phyloP scores from a whole-genome alignment of 2,888 invertebrate species.

The Drosophila mayaguana region DNA sequence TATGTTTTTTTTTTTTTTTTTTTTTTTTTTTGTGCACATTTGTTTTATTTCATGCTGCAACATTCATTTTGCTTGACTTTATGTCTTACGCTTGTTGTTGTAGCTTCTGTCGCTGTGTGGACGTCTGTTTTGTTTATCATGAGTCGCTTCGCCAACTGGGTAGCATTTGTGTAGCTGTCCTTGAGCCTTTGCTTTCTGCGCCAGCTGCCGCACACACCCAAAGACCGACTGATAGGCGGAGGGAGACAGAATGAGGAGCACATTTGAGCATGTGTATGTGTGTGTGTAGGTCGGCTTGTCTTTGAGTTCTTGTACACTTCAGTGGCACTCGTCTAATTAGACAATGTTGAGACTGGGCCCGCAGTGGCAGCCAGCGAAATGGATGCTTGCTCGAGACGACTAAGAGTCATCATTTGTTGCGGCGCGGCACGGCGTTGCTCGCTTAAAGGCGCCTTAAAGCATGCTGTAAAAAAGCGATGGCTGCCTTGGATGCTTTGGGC shows the following conservation, averaged over 20 bases:
- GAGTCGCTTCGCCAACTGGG: slow-evolving; percentile 64
- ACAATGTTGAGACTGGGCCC: slow-evolving; percentile 68
- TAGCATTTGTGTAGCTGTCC: slow-evolving; percentile 58
- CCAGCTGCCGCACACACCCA: slow-evolving; percentile 36
- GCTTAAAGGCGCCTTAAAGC: slow-evolving; percentile 68
- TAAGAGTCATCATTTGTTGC: slow-evolving; percentile 57
- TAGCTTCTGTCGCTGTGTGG: slow-evolving; percentile 18
- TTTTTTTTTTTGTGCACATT: slow-evolving; percentile 62
- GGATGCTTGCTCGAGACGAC: slow-evolving; percentile 33
- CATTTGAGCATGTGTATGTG: slow-evolving; percentile 1
- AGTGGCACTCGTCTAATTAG: slow-evolving; percentile 79
- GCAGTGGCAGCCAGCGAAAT: slow-evolving; percentile 46
- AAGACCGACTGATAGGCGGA: not conserved
- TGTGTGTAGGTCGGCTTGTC: slow-evolving; percentile 23
- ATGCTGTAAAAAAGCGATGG: slow-evolving; percentile 34
- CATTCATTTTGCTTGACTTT: slow-evolving; percentile 68
- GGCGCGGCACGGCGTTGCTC: slow-evolving; percentile 27
- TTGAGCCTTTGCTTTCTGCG: slow-evolving; percentile 36
- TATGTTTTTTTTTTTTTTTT: slow-evolving; percentile 20
- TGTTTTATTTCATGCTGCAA: slow-evolving; percentile 73
- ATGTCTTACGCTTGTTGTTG: slow-evolving; percentile 27
- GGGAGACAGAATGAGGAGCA: not conserved
- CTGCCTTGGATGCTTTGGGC: slow-evolving; percentile 17
- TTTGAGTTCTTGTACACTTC: slow-evolving; percentile 62
- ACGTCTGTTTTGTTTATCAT: slow-evolving; percentile 54